These are phyloP conservation scores for Tinea semifulvella DNA, from an alignment of 2,888 invertebrate genomes.

Conservation along the genomic window DNA sequence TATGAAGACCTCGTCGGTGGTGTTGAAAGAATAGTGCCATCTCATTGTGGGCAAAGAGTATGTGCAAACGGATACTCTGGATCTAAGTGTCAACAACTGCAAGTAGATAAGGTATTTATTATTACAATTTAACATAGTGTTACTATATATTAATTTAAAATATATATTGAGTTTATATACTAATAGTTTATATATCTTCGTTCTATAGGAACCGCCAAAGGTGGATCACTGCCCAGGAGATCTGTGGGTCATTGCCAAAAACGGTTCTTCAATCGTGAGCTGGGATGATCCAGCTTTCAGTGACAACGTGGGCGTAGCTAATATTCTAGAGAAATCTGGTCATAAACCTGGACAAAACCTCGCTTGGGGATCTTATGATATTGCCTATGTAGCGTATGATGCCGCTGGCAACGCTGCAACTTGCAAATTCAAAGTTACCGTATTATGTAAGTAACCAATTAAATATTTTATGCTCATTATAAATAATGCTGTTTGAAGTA, in stretches of 20 bases:
- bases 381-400: constrained; percentile 94
- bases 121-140: neutral
- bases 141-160: neutral
- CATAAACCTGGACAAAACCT: constrained; percentile 89
- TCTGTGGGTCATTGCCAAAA: constrained; percentile 92
- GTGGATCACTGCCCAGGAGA: constrained; percentile 94
- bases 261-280: constrained; percentile 87
- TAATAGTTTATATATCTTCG: neutral
- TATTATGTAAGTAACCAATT: constrained; percentile 82
- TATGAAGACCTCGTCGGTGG: constrained; percentile 90
- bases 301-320: constrained; percentile 85
- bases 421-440: constrained; percentile 91
- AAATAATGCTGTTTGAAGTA: too few species aligned
- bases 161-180: neutral
- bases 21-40: constrained; percentile 90
- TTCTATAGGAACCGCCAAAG: constrained; percentile 73
- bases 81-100: constrained; percentile 82
- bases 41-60: constrained; percentile 88
- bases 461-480: neutral
- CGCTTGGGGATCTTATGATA: constrained; percentile 90
- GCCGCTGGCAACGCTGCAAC: constrained; percentile 91
- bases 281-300: constrained; percentile 94
- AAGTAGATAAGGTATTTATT: constrained; percentile 76
- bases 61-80: constrained; percentile 91
- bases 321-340: constrained; percentile 84